These are phyloP conservation scores for Oreochromis tanganicae DNA, from an alignment of 2,113 vertebrate genomes.

Conservation along the genomic window DNA sequence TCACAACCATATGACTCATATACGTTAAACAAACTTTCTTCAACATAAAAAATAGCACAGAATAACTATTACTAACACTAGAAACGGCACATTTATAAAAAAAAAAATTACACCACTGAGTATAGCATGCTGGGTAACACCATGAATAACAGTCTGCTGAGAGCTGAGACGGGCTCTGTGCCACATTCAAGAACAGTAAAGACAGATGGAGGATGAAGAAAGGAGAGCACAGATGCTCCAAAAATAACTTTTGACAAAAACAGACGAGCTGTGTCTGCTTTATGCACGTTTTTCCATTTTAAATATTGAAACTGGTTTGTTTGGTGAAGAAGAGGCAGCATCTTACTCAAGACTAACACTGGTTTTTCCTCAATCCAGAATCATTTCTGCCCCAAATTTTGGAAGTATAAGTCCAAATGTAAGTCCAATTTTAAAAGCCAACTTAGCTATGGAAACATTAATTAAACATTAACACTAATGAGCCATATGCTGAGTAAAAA, in stretches of 20 bases:
- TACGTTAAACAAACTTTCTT: not conserved
- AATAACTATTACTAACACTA: not conserved
- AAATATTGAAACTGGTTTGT: not conserved
- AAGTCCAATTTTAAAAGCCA: not conserved
- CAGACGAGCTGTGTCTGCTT: not conserved
- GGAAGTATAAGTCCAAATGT: not conserved
- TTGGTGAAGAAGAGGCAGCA: not conserved
- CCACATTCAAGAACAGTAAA: not conserved
- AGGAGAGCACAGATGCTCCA: not conserved
- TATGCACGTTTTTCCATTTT: not conserved
- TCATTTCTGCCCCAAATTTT: not conserved
- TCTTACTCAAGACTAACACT: not conserved
- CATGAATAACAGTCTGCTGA: not conserved
- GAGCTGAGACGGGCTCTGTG: not conserved
- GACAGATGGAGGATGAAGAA: not conserved
- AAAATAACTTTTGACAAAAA: not conserved
- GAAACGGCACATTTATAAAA: not conserved
- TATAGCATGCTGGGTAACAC: not conserved
- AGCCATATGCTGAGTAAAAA: not conserved
- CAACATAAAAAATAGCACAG: not conserved
- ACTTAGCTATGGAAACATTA: not conserved
- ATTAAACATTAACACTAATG: not conserved
- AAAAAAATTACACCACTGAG: not conserved
- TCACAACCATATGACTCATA: not conserved
- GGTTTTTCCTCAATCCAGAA: not conserved